Evolutionary conservation across 1,140 invertebrate species (phyloP), one percentile per base, ranked within the genome.

Genomic region (Gonioctena quinquepunctata): DNA sequence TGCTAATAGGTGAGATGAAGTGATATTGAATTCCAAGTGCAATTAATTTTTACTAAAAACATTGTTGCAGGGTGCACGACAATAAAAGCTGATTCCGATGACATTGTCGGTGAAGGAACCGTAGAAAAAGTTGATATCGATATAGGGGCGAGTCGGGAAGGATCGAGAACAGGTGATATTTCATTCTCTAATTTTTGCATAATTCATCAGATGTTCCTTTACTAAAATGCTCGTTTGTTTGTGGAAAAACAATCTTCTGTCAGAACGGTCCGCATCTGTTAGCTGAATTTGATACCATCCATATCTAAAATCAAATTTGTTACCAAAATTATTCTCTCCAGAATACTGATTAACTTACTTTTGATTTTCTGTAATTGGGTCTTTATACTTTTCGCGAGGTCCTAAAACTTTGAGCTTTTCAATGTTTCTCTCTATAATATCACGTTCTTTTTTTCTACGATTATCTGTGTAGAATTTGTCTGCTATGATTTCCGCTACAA

Each of bases 91-190:
- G 33, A 71, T 68, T 11, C 11, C 16, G 49, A 7, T 69, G 62
- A 5, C 16, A 26, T 61, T 22, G 60, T 66, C 22, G 69, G 68
- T 21, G 84, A 86, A 70, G 83, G 86, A 62, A 86, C 82, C 8
- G 82, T 82, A 3, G 84, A 85, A 76, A 87, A 80, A 16, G 89
- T 95, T 21, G 92, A 95, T 49, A 77, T 87, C 42, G 91, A 96
- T 84, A 82, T 96, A 52, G 93, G 93, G 3, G 88, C 91, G 25
- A 93, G 90, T 68, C 87, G 90, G 75, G 94, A 96, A 83, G 94
- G 87, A 66, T 95, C 93, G 11, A 88, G 91, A 84, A 96, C 94
- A 86, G 93, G 93, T 94, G 84, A 81, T 56, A 57, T 63, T 65
- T 72, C 75, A 81, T 49, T 73, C 65, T 25, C 80, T 73, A 48